Evolutionary conservation across 2,113 vertebrate species (phyloP), one percentile per base, ranked within the genome.

Genomic region (Sapajus apella): DNA sequence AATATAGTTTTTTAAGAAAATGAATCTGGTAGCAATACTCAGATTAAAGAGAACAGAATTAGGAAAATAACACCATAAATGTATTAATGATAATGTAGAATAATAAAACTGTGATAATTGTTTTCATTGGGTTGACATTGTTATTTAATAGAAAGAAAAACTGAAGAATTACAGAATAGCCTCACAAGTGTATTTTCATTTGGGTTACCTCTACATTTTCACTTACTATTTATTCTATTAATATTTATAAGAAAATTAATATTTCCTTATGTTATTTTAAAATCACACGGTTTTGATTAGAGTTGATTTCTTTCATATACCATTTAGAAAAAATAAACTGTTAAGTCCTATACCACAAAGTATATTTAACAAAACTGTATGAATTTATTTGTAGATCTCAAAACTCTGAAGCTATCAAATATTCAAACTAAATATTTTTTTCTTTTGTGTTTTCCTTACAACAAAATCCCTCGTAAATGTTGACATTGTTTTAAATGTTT

Each of bases 181-280:
- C 43, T 88, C 43, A n/a, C 43, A 79, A 88, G 55, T 72, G 70
- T n/a, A 81, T 61, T 89, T 93, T 95, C 23, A 17, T 66, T 94
- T 86, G 37, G 11, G 11, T 82, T 73, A 12, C 14, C 2, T 96
- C 8, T 72, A 4, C 37, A 86, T 97, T 37, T 58, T 90, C 2
- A 84, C 9, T 85, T 52, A 95, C 25, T 87, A 12, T 77, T 25
- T 18, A 66, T 76, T 66, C 16, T 6, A 27, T 80, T 91, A 56
- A 23, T 64, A 40, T 30, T 84, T 80, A 55, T 83, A 64, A 66
- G 84, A 43, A 72, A 68, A 82, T 76, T 66, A 64, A 9, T 72
- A 9, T 43, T 79, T 81, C 88, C 12, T 73, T 86, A 58, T 37
- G 9, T 87, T 83, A 37, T 82, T 93, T 96, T 56, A 64, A 94